Percentiles rank a stretch among this genome's conserved stretches.
phyloP scores from a whole-genome alignment of 1,140 invertebrate genomes.

The Saxidomus purpurata region DNA sequence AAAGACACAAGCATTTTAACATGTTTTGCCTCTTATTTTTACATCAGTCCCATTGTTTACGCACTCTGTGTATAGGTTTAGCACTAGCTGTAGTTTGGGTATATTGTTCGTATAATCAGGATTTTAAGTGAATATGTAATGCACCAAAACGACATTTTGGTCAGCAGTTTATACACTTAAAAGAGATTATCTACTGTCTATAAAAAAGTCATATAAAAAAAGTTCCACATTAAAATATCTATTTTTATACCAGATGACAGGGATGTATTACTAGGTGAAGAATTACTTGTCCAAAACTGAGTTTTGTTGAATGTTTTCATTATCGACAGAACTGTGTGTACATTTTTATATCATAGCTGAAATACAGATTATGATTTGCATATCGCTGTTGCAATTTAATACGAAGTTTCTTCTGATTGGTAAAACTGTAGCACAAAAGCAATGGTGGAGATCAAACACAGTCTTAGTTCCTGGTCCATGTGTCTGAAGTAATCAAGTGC shows the following conservation, averaged over 20 bases:
- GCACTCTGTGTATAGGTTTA: background rate
- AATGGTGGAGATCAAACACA: no score
- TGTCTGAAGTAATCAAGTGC: no score
- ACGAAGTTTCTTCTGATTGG: no score
- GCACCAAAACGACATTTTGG: background rate
- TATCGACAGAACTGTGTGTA: background rate
- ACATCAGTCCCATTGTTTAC: background rate
- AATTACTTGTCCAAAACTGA: background rate
- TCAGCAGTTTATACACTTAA: background rate
- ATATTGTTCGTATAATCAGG: background rate
- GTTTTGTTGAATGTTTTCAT: background rate
- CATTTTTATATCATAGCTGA: background rate
- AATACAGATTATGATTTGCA: no score
- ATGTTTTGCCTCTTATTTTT: background rate
- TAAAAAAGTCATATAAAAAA: background rate
- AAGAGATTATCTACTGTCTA: background rate
- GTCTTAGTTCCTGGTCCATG: no score
- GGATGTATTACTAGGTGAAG: background rate
- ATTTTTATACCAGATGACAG: background rate
- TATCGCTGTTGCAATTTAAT: no score
- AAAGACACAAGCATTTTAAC: background rate
- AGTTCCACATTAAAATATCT: background rate
- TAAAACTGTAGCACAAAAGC: no score
- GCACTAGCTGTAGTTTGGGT: background rate
- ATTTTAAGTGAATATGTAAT: background rate